Percentiles rank a stretch among this genome's conserved stretches.
These are phyloP conservation scores for Plecotus auritus DNA, from an alignment of 2,113 vertebrate genomes.

Conservation along the genomic window DNA sequence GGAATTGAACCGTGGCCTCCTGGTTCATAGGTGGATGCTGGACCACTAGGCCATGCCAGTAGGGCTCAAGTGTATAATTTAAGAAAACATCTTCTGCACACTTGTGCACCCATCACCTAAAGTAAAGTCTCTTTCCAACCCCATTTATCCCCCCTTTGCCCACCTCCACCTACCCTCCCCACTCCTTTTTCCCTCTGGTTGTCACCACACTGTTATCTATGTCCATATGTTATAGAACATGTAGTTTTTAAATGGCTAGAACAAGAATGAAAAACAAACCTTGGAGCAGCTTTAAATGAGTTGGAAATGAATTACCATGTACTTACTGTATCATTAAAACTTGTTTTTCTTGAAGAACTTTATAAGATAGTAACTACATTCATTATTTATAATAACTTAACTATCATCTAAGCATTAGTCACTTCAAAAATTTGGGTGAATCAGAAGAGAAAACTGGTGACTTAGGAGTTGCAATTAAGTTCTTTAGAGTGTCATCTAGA, in stretches of 20 bases:
- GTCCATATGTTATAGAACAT: background rate
- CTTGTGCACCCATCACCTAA: background rate
- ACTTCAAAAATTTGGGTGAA: slow-evolving; percentile 18
- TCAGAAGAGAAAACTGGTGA: slow-evolving; percentile 16
- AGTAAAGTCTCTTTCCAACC: background rate
- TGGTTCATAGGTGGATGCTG: too few species aligned
- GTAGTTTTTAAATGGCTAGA: background rate
- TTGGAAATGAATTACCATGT: background rate
- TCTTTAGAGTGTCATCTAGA: background rate
- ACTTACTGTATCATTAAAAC: background rate
- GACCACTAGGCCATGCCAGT: too few species aligned
- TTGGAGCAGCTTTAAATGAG: background rate
- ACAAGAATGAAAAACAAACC: background rate
- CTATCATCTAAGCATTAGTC: background rate
- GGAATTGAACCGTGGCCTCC: too few species aligned
- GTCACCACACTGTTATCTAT: background rate
- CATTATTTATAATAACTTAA: slow-evolving; percentile 7
- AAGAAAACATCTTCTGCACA: background rate
- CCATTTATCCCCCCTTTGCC: background rate
- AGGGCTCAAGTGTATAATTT: background rate
- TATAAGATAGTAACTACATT: background rate
- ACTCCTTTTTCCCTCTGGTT: background rate
- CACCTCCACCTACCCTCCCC: background rate
- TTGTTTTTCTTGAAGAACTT: background rate
- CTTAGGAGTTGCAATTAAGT: background rate